phyloP scores from a whole-genome alignment of 2,797 vertebrate genomes.

The Muscicapa striata region DNA sequence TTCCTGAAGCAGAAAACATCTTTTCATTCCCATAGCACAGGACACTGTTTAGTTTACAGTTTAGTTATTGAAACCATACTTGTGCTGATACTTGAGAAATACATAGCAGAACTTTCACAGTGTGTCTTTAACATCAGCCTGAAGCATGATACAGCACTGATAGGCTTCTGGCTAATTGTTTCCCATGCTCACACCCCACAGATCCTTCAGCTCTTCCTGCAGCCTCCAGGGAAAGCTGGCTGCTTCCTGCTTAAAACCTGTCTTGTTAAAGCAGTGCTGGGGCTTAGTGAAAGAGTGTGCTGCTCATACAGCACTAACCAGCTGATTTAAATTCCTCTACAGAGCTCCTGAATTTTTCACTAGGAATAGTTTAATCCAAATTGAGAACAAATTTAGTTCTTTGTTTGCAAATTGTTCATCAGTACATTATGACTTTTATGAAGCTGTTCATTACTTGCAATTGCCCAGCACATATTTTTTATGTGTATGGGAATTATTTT shows the following conservation, averaged over 20 bases:
- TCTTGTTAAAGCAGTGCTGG: conserved; percentile 1
- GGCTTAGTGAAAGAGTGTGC: not conserved
- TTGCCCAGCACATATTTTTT: conserved; percentile 40
- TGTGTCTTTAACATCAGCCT: not conserved
- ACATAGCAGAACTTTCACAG: not conserved
- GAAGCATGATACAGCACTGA: not conserved
- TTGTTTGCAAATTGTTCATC: conserved; percentile 69
- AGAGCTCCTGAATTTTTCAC: conserved; percentile 47
- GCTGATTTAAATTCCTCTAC: conserved; percentile 37
- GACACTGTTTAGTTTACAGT: not conserved
- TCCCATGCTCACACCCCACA: not conserved
- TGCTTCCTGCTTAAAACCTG: not conserved
- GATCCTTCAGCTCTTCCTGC: not conserved
- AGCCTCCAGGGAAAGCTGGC: not conserved
- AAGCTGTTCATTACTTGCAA: conserved; percentile 54
- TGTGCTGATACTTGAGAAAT: not conserved
- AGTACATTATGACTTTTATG: conserved; percentile 45
- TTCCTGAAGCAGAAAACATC: not conserved
- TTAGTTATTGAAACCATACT: not conserved
- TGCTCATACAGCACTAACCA: conserved; percentile 27
- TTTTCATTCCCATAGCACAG: not conserved
- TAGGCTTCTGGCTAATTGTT: not conserved
- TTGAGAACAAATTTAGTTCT: conserved; percentile 51
- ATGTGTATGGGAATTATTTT: not conserved
- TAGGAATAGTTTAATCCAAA: conserved; percentile 52